Conservation (phyloP, 2,113 vertebrate genomes). For the Delphinapterus leucas region DNA sequence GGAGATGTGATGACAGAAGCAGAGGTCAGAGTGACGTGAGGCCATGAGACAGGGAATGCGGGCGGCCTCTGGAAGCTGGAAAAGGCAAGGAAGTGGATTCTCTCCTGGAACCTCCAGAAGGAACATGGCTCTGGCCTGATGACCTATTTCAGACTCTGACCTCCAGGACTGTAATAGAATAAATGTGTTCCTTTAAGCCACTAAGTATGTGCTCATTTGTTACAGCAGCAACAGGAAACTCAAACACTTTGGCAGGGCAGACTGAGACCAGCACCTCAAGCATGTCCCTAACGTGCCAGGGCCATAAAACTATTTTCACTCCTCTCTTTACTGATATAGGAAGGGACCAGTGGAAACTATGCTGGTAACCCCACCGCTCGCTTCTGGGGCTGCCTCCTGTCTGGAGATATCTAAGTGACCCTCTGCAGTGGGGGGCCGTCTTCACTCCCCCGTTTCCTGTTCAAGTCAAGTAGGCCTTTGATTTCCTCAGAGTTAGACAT, state of each 20-base stretch:
- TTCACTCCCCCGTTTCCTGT: rapidly evolving
- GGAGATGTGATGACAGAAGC: not conserved
- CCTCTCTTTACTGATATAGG: too few relatives aligned
- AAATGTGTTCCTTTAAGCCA: not conserved
- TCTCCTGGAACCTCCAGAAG: not conserved
- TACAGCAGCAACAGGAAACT: not conserved
- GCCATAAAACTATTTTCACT: not conserved
- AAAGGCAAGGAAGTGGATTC: not conserved
- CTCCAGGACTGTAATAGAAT: not conserved
- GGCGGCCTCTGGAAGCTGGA: not conserved
- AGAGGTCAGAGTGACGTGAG: too few relatives aligned
- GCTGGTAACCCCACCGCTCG: rapidly evolving
- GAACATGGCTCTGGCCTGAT: not conserved
- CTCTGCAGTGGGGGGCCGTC: not conserved
- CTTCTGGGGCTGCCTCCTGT: not conserved
- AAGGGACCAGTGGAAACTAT: not conserved
- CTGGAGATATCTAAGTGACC: not conserved
- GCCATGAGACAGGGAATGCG: not conserved
- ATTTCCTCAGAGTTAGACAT: too few relatives aligned
- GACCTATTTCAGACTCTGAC: not conserved
- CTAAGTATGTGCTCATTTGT: not conserved
- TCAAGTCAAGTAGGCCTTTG: not conserved
- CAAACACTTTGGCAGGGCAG: not conserved
- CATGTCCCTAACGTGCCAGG: not conserved
- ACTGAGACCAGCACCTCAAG: too few relatives aligned